Percentiles rank a stretch among this genome's conserved stretches.
These are phyloP conservation scores for Aphaenogaster floridana DNA, from an alignment of 1,140 invertebrate genomes.

Conservation along the genomic window DNA sequence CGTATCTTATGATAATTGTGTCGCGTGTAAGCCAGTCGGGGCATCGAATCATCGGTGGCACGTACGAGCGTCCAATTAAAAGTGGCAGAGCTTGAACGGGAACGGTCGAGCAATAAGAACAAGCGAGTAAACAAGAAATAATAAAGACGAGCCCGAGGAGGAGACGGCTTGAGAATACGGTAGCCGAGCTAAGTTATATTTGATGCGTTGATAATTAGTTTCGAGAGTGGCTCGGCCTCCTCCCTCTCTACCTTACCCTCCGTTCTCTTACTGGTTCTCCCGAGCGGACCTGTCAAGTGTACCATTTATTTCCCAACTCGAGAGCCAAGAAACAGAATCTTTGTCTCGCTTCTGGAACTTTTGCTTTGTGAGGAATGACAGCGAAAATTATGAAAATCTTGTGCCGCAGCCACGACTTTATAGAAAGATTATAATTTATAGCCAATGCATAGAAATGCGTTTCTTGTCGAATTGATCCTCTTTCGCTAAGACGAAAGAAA, in stretches of 20 bases:
- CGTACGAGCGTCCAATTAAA: constrained; percentile 80
- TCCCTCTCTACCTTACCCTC: constrained; percentile 18
- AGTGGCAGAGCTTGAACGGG: constrained; percentile 72
- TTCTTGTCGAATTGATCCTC: not conserved
- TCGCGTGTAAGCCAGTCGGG: constrained; percentile 77
- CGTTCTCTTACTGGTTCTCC: constrained; percentile 36
- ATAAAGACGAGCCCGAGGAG: constrained; percentile 74
- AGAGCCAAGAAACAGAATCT: constrained; percentile 69
- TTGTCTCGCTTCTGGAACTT: constrained; percentile 51
- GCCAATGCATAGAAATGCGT: not conserved
- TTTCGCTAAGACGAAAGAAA: not conserved
- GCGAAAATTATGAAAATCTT: constrained; percentile 39
- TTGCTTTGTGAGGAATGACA: constrained; percentile 49
- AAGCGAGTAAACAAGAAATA: constrained; percentile 81
- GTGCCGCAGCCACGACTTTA: constrained; percentile 5
- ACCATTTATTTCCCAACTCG: constrained; percentile 79
- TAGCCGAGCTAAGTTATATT: constrained; percentile 86
- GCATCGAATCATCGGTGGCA: constrained; percentile 76
- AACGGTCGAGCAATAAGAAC: constrained; percentile 78
- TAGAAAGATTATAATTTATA: constrained; percentile 25
- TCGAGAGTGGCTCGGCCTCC: constrained; percentile 72
- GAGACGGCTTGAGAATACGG: constrained; percentile 83
- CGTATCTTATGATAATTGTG: constrained; percentile 69
- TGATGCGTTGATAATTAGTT: constrained; percentile 87
- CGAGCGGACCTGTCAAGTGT: constrained; percentile 73